Conservation (phyloP, 2,797 vertebrate genomes). For the Poliocrania exsul region DNA sequence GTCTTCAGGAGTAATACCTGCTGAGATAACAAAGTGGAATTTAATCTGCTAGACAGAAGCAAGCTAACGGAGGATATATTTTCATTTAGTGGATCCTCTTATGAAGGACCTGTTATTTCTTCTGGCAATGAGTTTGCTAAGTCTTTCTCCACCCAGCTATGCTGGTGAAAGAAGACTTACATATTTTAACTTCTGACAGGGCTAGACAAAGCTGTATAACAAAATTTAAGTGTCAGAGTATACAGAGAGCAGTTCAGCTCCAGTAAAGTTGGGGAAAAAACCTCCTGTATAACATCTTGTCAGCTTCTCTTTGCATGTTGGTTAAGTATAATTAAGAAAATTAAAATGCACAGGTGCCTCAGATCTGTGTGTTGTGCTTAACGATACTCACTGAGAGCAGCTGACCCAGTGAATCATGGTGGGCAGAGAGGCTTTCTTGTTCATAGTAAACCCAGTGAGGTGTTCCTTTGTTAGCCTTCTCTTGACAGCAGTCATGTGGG, state of each 20-base stretch:
- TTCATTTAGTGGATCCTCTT: background rate
- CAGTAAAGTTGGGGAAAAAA: background rate
- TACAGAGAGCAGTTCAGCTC: background rate
- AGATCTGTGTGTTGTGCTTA: background rate
- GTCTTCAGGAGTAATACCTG: background rate
- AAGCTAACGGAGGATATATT: background rate
- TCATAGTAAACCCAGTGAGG: background rate
- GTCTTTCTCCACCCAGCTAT: background rate
- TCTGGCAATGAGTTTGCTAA: background rate
- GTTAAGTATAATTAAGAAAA: background rate
- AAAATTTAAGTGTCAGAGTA: background rate
- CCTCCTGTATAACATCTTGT: accelerated
- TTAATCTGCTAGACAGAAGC: background rate
- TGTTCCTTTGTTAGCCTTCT: background rate
- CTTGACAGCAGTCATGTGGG: background rate
- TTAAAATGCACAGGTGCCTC: background rate
- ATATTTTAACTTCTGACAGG: background rate
- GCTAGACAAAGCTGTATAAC: background rate
- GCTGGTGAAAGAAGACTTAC: background rate
- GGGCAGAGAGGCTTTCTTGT: background rate
- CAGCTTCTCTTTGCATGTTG: background rate
- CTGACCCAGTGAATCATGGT: background rate
- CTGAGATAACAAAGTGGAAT: background rate
- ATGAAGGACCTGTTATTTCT: background rate
- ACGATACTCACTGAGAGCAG: background rate